A percentile compares a stretch with the other conserved stretches of the same genome.
These are phyloP conservation scores for Trichonephila inaurata DNA, from an alignment of 1,140 invertebrate genomes.

Conservation along the genomic window DNA sequence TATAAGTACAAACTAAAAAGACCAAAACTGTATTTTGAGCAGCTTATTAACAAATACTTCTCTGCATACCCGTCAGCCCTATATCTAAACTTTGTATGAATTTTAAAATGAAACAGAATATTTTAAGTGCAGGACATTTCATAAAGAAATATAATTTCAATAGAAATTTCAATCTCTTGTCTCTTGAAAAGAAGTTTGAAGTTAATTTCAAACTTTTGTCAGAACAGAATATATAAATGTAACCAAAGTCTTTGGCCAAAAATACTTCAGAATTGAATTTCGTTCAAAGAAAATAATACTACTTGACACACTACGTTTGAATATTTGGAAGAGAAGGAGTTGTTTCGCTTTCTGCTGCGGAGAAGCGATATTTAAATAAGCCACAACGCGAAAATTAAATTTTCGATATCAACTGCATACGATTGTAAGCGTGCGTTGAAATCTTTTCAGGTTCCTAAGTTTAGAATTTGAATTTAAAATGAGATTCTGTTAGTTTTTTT, in stretches of 20 bases:
- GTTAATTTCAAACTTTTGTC: neutral
- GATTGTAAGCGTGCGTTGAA: neutral
- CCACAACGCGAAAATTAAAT: neutral
- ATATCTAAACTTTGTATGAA: too few species aligned
- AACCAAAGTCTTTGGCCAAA: neutral
- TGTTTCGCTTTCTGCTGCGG: neutral
- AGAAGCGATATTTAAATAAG: neutral
- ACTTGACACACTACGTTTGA: neutral
- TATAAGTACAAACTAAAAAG: too few species aligned
- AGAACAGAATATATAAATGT: neutral
- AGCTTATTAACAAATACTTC: too few species aligned
- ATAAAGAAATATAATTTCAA: too few species aligned
- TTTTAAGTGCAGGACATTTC: too few species aligned
- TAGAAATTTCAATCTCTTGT: neutral
- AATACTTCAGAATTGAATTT: conserved; percentile 25
- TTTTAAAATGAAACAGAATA: too few species aligned
- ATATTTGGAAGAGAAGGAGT: neutral
- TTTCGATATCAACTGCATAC: neutral
- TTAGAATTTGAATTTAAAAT: neutral
- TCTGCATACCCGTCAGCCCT: too few species aligned
- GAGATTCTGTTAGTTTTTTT: neutral
- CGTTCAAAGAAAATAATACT: neutral
- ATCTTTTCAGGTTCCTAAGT: neutral
- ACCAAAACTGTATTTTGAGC: too few species aligned
- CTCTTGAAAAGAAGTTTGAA: neutral